Base-by-base conservation (phyloP, 2,113 vertebrate species). In the Edolisoma coerulescens region DNA sequence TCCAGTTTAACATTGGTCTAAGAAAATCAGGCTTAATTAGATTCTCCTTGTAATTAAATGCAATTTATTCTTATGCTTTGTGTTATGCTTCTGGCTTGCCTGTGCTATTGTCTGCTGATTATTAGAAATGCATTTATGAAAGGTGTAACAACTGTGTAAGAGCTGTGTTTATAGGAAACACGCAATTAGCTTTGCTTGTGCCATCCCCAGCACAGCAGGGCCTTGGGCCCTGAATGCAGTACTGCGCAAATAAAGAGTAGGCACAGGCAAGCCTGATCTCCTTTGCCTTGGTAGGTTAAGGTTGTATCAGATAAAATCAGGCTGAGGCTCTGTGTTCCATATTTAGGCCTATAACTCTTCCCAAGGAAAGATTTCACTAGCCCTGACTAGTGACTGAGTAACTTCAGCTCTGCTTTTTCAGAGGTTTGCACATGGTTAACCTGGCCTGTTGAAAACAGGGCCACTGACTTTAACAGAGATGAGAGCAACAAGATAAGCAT, bases 21-120 rank as follows among this genome's bases (percentile, higher is more conserved):
- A 95, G 94, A 94, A 95, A 93, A 90, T 92, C 92, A 81, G 75
- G 52, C 82, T 94, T 95, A 96, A 97, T 97, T 97, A 97, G 89
- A 87, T 87, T 96, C 84, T 82, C 76, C 93, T 95, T 92, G 88
- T 96, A 97, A 96, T 97, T 96, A 97, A 96, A 95, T 90, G 90
- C 92, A 95, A 96, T 96, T 94, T 96, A 94, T 93, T 96, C 92
- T 86, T 92, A 94, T 27, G 86, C 90, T 94, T 94, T 92, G 52
- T 92, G 90, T 73, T 90, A 65, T 71, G 83, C 85, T 95, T 92
- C 95, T 95, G 92, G 88, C 86, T 97, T 86, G 76, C 92, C 87
- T 7, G 26, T 75, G 54, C 83, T 81, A 76, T 94, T 92, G 93
- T 95, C 86, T 73, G 84, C 61, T 69, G 92, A 94, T 95, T 96